A percentile compares a stretch with the other conserved stretches of the same genome.
These are phyloP conservation scores for Varecia variegata DNA, from an alignment of 2,797 vertebrate species.

Conservation along the genomic window DNA sequence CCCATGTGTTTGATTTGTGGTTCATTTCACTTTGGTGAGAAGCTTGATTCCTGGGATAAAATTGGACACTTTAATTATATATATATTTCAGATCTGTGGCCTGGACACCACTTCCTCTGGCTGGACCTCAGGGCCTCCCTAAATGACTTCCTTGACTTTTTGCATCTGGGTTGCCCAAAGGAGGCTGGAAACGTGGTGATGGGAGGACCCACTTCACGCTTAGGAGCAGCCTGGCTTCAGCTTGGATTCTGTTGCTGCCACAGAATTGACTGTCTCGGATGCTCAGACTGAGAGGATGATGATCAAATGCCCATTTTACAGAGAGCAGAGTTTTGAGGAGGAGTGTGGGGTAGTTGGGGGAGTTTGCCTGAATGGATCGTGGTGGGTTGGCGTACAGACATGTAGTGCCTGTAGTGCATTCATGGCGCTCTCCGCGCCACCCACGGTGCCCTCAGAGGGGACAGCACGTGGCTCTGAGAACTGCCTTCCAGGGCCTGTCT, in stretches of 20 bases:
- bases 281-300: background rate
- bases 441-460: background rate
- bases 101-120: background rate
- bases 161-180: background rate
- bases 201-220: background rate
- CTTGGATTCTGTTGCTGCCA: background rate
- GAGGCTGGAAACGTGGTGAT: background rate
- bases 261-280: background rate
- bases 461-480: background rate
- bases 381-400: background rate
- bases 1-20: background rate
- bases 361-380: background rate
- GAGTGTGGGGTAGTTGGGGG: background rate
- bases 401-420: rapidly evolving
- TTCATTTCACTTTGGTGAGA: background rate
- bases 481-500: background rate
- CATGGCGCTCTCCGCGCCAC: rapidly evolving
- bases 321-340: background rate
- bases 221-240: background rate
- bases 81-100: background rate
- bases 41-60: background rate
- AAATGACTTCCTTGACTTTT: background rate
- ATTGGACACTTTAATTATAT: background rate
- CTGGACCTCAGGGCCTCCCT: background rate
- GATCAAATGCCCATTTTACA: background rate